Base-by-base conservation (phyloP, 1,140 invertebrate species). In the Aethina tumida region DNA sequence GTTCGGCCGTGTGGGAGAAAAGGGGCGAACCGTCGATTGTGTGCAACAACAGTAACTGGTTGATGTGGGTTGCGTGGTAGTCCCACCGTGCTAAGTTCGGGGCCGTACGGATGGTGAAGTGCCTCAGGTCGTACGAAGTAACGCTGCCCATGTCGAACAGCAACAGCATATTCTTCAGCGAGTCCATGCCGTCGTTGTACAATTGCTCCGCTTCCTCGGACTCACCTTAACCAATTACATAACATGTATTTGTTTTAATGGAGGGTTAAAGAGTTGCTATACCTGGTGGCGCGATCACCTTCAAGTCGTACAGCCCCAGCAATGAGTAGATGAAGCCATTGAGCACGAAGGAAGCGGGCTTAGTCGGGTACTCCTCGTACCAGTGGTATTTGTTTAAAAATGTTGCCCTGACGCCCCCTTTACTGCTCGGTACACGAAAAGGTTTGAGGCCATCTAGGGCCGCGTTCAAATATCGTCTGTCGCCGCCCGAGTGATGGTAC, bases 271-370 rank as follows among this genome's bases (percentile, higher is more conserved):
- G 25, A 9, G 70, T 67, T 4, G 71, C 70, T 34, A 66, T 61
- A 14, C 64, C 65, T 33, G 64, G 64, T 14, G 73, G 76, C 3
- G 78, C 77, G 10, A 81, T 73, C 52, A 73, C 77, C 49, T 79
- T 77, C 16, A 97, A 65, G 69, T 99, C 95, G 59, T 97, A 97
- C 0, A 99, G 70, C 2, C 96, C 96, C 36, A 99, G 75, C 1
- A 99, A 70, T 0, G 95, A 92, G 66, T 97, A 99, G 50, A 99
- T 96, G 64, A 99, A 99, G 17, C 96, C 96, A 66, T 99, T 99
- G 2, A 99, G 75, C 5, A 99, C 94, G 66, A 95, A 97, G 2
- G 88, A 88, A 3, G 89, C 74, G 0, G 95, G 95, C 20, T 75
- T 81, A 0, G 96, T 98, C 4, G 96, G 96, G 64, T 99, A 99